These are phyloP conservation scores for Trichoplax adhaerens DNA, from an alignment of 37 sponge, comb jelly and placozoan genomes.

Conservation along the genomic window DNA sequence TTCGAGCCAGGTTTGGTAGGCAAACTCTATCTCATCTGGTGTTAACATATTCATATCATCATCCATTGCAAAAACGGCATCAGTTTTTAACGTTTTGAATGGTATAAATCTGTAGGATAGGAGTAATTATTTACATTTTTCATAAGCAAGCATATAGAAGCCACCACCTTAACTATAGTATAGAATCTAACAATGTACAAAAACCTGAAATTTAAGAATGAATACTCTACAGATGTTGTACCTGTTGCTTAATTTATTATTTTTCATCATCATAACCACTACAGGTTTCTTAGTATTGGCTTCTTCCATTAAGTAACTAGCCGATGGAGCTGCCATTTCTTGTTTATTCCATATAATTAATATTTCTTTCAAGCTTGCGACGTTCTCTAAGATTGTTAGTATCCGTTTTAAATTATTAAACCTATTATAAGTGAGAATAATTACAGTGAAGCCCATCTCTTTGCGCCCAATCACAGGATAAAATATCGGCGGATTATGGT, in stretches of 20 bases:
- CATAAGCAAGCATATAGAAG: no score
- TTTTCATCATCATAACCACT: slow-evolving; percentile 24
- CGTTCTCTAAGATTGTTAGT: slow-evolving; percentile 19
- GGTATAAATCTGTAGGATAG: slow-evolving; percentile 23
- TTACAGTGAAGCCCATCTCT: slow-evolving; percentile 36
- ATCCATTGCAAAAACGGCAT: slow-evolving; percentile 38
- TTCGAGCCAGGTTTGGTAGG: slow-evolving; percentile 51
- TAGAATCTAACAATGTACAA: no score
- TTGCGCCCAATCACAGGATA: slow-evolving; percentile 4
- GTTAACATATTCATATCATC: slow-evolving; percentile 65
- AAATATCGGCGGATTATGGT: slow-evolving; percentile 3
- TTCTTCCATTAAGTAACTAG: slow-evolving; percentile 7
- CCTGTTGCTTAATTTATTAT: slow-evolving; percentile 47
- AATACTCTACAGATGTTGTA: background rate
- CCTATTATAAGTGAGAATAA: slow-evolving; percentile 35
- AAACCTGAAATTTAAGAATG: no score
- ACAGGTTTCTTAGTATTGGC: slow-evolving; percentile 19
- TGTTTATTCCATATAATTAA: slow-evolving; percentile 50
- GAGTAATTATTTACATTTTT: no score
- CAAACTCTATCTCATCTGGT: slow-evolving; percentile 68
- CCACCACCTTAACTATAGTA: no score
- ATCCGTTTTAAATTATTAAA: slow-evolving; percentile 26
- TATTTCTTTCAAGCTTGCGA: slow-evolving; percentile 43
- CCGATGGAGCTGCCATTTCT: slow-evolving; percentile 31
- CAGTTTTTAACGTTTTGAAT: slow-evolving; percentile 30